phyloP scores from a whole-genome alignment of 2,113 vertebrate species.

The Desmodus rotundus region DNA sequence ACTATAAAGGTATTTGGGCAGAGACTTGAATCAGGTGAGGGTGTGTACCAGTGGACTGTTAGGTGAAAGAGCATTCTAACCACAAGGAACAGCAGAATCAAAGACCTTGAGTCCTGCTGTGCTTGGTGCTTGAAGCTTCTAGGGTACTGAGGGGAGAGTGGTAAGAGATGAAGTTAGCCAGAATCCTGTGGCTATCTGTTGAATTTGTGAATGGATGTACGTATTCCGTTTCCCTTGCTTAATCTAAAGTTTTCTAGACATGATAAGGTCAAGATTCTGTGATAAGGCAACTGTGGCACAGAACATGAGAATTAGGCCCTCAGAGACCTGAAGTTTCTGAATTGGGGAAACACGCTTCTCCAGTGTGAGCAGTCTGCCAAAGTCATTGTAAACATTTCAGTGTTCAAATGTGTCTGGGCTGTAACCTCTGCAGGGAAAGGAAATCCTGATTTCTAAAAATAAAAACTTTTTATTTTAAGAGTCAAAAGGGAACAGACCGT shows the following conservation, averaged over 20 bases:
- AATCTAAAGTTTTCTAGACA: not conserved
- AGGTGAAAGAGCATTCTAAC: not conserved
- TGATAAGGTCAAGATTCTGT: not conserved
- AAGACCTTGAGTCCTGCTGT: fast-evolving
- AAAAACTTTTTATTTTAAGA: slow-evolving; percentile 76
- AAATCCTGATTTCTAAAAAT: slow-evolving; percentile 80
- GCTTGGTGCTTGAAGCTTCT: not conserved
- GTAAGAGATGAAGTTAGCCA: not conserved
- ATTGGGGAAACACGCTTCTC: not conserved
- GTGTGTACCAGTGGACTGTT: not conserved
- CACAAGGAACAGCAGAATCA: not conserved
- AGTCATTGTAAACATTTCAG: slow-evolving; percentile 45
- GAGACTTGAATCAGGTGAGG: not conserved
- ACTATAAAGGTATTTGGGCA: not conserved
- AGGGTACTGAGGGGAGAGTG: not conserved
- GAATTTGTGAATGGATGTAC: not conserved
- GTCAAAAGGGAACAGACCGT: slow-evolving; percentile 48
- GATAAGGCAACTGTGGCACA: not conserved
- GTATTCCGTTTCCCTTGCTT: not conserved
- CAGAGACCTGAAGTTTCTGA: not conserved
- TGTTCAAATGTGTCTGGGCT: slow-evolving; percentile 44
- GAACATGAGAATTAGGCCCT: not conserved
- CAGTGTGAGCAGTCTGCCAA: not conserved
- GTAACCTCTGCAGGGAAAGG: slow-evolving; percentile 59
- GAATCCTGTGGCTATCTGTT: not conserved